Conservation (phyloP, 2,888 invertebrate species). For the Xestobium rufovillosum region DNA sequence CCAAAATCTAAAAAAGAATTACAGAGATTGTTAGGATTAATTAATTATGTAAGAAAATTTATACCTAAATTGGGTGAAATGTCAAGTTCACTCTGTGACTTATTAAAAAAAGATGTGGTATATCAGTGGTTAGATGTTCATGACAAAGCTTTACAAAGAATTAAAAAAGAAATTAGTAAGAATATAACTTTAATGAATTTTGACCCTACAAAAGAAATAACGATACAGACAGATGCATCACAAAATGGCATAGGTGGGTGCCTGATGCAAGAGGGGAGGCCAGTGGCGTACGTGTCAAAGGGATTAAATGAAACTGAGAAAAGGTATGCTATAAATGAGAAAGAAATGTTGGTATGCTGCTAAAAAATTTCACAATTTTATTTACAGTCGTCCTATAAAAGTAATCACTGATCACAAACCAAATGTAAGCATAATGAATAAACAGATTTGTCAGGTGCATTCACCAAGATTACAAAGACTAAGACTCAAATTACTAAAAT, state of each 20-base stretch:
- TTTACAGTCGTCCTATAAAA: conserved; percentile 5
- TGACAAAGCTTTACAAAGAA: not conserved
- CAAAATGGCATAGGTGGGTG: conserved; percentile 6
- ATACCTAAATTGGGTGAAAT: conserved; percentile 9
- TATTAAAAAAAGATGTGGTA: conserved; percentile 7
- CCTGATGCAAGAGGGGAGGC: conserved; percentile 6
- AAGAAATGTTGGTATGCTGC: conserved; percentile 5
- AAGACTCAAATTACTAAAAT: conserved; percentile 6
- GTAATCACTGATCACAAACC: conserved; percentile 8
- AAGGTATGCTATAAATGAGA: conserved; percentile 3
- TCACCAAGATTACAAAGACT: conserved; percentile 6
- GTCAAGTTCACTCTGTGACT: conserved; percentile 6
- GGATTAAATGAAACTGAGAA: conserved; percentile 4
- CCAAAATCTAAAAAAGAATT: conserved; percentile 12
- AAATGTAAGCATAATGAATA: conserved; percentile 1
- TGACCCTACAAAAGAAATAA: not conserved
- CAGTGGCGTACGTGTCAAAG: conserved; percentile 3
- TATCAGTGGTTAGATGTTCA: conserved; percentile 6
- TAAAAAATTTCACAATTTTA: conserved; percentile 4
- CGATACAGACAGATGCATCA: conserved; percentile 4
- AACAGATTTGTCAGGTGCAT: conserved; percentile 1
- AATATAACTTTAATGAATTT: conserved; percentile 1
- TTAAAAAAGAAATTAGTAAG: not conserved
- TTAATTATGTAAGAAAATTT: conserved; percentile 11
- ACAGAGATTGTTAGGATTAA: conserved; percentile 11